Evolutionary conservation across 2,888 invertebrate species (phyloP).

Genomic region (Suillia variegata): DNA sequence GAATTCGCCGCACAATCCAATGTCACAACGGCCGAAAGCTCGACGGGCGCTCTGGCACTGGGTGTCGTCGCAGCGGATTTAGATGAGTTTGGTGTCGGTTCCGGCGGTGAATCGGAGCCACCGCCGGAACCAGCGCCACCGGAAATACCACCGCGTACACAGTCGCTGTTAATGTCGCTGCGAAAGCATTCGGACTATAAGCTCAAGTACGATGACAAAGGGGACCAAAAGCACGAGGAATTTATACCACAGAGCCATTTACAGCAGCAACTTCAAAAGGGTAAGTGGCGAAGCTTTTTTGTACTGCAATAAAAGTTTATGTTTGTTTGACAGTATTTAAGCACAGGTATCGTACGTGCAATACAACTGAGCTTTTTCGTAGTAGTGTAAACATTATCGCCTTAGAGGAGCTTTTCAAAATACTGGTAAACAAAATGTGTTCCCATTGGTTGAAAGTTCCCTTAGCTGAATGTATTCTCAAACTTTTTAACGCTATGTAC

Average conservation of each 20-base stretch:
- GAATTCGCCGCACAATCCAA: slow-evolving; percentile 41
- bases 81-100: slow-evolving; percentile 29
- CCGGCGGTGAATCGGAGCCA: slow-evolving; percentile 65
- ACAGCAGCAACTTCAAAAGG: slow-evolving; percentile 46
- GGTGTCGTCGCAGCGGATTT: slow-evolving; percentile 20
- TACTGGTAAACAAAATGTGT: too few relatives aligned
- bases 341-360: too few relatives aligned
- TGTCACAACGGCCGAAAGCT: slow-evolving; percentile 30
- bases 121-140: slow-evolving; percentile 87
- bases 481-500: too few relatives aligned
- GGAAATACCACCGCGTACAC: slow-evolving; percentile 84
- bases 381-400: too few relatives aligned
- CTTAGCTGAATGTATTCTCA: too few relatives aligned
- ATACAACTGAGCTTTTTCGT: too few relatives aligned
- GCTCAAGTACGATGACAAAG: slow-evolving; percentile 60
- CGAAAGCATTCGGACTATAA: slow-evolving; percentile 61
- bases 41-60: slow-evolving; percentile 20
- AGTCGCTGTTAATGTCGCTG: slow-evolving; percentile 70
- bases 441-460: too few relatives aligned
- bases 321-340: not conserved
- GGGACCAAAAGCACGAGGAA: slow-evolving; percentile 61
- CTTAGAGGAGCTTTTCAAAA: too few relatives aligned
- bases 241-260: slow-evolving; percentile 59
- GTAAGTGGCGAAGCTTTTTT: slow-evolving; percentile 30
- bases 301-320: not conserved